A percentile compares a stretch with the other conserved stretches of the same genome.
phyloP scores from a whole-genome alignment of 2,113 vertebrate genomes.

The Psilopsiagon aurifrons region DNA sequence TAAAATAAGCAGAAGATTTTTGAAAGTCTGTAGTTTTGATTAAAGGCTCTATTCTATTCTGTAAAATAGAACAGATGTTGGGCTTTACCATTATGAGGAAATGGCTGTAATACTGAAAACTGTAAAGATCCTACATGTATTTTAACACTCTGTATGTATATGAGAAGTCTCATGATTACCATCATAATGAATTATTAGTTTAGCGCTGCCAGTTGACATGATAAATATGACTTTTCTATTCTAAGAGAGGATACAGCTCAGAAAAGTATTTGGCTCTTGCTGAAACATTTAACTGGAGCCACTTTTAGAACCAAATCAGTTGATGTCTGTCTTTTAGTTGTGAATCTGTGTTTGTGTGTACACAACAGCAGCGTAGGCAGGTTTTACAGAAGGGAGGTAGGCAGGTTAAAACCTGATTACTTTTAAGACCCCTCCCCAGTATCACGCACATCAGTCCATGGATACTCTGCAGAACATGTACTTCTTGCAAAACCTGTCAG shows the following conservation, averaged over 20 bases:
- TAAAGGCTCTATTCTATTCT: not conserved
- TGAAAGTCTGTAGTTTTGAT: not conserved
- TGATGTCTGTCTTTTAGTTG: not conserved
- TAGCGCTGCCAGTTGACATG: not conserved
- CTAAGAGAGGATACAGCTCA: not conserved
- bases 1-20: not conserved
- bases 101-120: not conserved
- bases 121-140: not conserved
- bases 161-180: not conserved
- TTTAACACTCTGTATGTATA: not conserved
- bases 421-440: not conserved
- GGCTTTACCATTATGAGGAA: not conserved
- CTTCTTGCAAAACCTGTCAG: constrained; percentile 62
- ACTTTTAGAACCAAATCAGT: not conserved
- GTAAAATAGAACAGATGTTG: not conserved
- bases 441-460: fast-evolving
- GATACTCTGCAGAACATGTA: not conserved
- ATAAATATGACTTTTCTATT: not conserved
- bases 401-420: constrained; percentile 13
- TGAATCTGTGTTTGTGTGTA: not conserved
- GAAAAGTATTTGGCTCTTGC: not conserved
- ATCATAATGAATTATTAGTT: not conserved
- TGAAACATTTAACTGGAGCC: not conserved
- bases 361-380: not conserved
- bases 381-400: not conserved